A percentile compares a stretch with the other conserved stretches of the same genome.
Evolutionary conservation across 2,113 vertebrate genomes (phyloP).

Genomic region (Platichthys flesus): DNA sequence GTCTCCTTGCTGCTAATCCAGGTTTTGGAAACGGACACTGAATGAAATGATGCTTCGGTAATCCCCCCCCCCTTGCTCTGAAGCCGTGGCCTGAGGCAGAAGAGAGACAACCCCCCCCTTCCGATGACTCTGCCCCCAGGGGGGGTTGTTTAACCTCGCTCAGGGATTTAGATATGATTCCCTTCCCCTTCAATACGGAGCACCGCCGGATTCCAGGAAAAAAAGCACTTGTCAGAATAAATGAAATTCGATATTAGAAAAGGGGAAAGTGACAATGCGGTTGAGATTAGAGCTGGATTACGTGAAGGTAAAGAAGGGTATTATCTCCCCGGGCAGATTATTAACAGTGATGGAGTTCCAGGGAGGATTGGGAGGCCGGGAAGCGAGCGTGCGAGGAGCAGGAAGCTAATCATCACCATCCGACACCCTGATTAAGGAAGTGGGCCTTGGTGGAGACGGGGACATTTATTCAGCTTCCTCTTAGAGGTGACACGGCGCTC

Average conservation of each 20-base stretch:
- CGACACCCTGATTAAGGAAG: slow-evolving; percentile 78
- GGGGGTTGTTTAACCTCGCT: no score
- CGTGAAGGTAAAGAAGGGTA: slow-evolving; percentile 58
- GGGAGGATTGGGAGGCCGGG: slow-evolving; percentile 28
- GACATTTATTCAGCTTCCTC: slow-evolving; percentile 76
- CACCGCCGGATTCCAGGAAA: slow-evolving; percentile 34
- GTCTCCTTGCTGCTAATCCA: slow-evolving; percentile 59
- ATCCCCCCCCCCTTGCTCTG: slow-evolving; percentile 46
- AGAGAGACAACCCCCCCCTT: slow-evolving; percentile 13
- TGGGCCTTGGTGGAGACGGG: slow-evolving; percentile 72
- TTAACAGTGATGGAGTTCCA: slow-evolving; percentile 64
- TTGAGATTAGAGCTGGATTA: slow-evolving; percentile 69
- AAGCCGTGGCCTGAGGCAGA: slow-evolving; percentile 60
- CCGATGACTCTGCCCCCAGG: no score
- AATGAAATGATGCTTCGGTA: slow-evolving; percentile 64
- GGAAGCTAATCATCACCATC: slow-evolving; percentile 78
- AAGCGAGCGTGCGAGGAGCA: slow-evolving; percentile 3
- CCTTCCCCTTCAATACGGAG: slow-evolving; percentile 54
- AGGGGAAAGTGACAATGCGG: slow-evolving; percentile 49
- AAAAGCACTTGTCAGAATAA: slow-evolving; percentile 67
- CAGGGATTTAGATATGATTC: slow-evolving; percentile 75
- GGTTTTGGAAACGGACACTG: slow-evolving; percentile 64
- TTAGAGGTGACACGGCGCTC: slow-evolving; percentile 74
- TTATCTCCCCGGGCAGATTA: slow-evolving; percentile 71
- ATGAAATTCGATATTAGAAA: slow-evolving; percentile 64